phyloP scores from a whole-genome alignment of 2,888 invertebrate genomes.

The Melanostoma mellinum region DNA sequence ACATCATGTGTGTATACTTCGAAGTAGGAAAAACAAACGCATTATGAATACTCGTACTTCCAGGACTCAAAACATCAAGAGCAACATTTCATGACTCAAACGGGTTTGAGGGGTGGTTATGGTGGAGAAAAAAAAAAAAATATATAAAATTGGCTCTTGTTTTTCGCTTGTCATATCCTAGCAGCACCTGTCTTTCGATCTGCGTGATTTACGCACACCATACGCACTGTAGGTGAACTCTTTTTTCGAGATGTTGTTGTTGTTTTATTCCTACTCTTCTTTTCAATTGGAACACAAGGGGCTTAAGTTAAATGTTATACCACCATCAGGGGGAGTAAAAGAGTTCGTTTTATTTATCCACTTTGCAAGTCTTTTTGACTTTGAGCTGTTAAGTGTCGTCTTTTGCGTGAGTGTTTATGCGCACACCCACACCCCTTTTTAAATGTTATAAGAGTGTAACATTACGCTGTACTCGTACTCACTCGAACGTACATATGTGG shows the following conservation, averaged over 20 bases:
- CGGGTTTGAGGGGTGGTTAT: neutral
- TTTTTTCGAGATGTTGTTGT: conserved; percentile 11
- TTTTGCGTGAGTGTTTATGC: conserved; percentile 56
- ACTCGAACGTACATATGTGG: conserved; percentile 26
- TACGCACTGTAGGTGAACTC: conserved; percentile 46
- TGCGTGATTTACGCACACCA: conserved; percentile 70
- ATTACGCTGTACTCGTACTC: neutral
- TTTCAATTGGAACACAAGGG: conserved; percentile 63
- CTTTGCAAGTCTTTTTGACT: conserved; percentile 71
- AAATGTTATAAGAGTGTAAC: conserved; percentile 5
- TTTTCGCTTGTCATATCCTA: conserved; percentile 62
- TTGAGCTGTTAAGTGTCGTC: conserved; percentile 70
- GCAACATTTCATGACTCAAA: conserved; percentile 54
- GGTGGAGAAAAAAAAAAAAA: conserved; percentile 2
- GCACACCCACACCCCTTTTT: conserved; percentile 20
- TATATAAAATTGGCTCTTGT: conserved; percentile 66
- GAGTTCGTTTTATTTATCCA: conserved; percentile 70
- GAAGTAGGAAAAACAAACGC: conserved; percentile 48
- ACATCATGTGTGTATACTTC: neutral
- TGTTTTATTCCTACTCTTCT: neutral
- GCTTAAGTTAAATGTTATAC: conserved; percentile 56
- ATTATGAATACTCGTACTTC: conserved; percentile 33
- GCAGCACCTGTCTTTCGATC: conserved; percentile 69
- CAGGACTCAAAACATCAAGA: conserved; percentile 51
- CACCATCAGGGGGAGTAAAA: conserved; percentile 24